phyloP scores from a whole-genome alignment of 2,888 invertebrate genomes.

The Teinopalpus imperialis region DNA sequence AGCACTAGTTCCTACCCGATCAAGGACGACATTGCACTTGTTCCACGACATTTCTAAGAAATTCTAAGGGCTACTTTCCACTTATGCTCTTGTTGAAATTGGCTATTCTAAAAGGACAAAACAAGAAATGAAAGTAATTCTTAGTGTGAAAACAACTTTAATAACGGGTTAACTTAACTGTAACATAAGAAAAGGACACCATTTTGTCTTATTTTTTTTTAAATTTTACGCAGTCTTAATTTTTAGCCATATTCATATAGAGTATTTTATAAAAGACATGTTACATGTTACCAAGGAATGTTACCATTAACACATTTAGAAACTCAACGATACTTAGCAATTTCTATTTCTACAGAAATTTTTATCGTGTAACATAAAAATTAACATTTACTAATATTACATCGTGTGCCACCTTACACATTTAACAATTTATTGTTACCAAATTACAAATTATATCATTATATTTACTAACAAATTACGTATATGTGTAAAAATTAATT shows the following conservation, averaged over 20 bases:
- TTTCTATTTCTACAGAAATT: conserved; percentile 9
- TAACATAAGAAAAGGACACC: conserved; percentile 11
- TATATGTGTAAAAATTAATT: conserved; percentile 13
- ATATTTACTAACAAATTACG: conserved; percentile 8
- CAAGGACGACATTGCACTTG: too few species aligned
- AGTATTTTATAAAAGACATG: conserved; percentile 34
- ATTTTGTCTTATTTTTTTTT: conserved; percentile 35
- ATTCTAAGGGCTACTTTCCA: too few species aligned
- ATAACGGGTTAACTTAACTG: conserved; percentile 21
- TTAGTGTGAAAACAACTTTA: conserved; percentile 32
- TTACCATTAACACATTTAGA: conserved; percentile 33
- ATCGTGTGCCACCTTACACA: conserved; percentile 11
- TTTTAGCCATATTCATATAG: conserved; percentile 31
- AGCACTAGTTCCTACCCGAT: too few species aligned
- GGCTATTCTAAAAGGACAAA: too few species aligned
- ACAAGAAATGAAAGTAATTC: conserved; percentile 4
- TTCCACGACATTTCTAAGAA: too few species aligned
- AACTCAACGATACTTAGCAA: conserved; percentile 7
- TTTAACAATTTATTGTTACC: conserved; percentile 17
- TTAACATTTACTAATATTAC: conserved; percentile 19
- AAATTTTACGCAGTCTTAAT: conserved; percentile 59
- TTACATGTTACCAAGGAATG: conserved; percentile 42
- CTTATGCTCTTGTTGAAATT: too few species aligned
- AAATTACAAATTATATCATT: conserved; percentile 14
- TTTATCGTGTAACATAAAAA: conserved; percentile 16